Conservation (phyloP, 2,113 vertebrate species). For the Gallinago undulata region DNA sequence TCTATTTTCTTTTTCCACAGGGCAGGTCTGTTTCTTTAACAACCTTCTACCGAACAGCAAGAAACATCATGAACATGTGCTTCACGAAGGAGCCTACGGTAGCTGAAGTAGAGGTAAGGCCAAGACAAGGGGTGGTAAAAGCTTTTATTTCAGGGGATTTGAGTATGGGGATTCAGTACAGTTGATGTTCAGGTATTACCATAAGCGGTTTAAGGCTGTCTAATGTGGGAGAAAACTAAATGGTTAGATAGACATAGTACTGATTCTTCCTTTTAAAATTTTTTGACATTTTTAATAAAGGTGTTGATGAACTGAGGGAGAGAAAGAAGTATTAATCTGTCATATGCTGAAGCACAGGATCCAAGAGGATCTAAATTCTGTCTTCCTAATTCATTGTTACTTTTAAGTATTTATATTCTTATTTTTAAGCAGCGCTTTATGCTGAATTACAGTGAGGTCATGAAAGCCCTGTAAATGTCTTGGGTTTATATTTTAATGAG, state of each 20-base stretch:
- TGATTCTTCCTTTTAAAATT: not conserved
- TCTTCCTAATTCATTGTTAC: not conserved
- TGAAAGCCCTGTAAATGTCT: not conserved
- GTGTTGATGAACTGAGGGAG: not conserved
- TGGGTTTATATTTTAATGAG: not conserved
- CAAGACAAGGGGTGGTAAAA: not conserved
- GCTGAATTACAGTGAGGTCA: not conserved
- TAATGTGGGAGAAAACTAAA: not conserved
- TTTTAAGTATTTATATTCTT: not conserved
- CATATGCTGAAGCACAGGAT: not conserved
- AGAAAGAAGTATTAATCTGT: not conserved
- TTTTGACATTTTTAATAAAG: not conserved
- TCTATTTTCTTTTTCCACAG: conserved; percentile 74
- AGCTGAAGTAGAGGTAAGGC: conserved; percentile 92
- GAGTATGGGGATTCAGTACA: not conserved
- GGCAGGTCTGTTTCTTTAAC: conserved; percentile 98
- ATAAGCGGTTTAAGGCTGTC: not conserved
- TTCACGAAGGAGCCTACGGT: conserved; percentile 96
- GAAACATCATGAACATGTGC: conserved; percentile 99
- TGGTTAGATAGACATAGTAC: not conserved
- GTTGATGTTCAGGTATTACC: not conserved
- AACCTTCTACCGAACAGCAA: conserved; percentile 97
- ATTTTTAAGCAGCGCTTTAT: not conserved
- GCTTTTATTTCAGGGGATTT: not conserved
- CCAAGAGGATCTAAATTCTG: not conserved